phyloP scores from a whole-genome alignment of 2,888 invertebrate species.

The Automeris io region DNA sequence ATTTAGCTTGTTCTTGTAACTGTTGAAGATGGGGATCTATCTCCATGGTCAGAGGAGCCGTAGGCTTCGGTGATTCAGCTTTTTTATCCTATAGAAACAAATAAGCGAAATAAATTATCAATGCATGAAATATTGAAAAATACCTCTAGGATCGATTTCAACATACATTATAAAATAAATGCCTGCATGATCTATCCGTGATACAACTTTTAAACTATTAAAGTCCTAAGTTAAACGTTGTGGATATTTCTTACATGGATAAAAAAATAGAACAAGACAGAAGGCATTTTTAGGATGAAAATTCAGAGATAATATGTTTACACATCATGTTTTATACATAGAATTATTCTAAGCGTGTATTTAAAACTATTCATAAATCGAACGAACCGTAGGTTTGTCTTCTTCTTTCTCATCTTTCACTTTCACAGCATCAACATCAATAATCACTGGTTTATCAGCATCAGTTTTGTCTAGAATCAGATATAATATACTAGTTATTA shows the following conservation, averaged over 20 bases:
- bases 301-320: no score
- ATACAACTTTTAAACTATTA: no score
- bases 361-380: no score
- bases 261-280: no score
- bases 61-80: slow-evolving; percentile 54
- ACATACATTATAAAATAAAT: no score
- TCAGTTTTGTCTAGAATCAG: slow-evolving; percentile 47
- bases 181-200: no score
- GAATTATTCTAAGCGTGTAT: no score
- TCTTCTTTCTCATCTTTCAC: slow-evolving; percentile 63
- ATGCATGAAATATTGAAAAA: background rate
- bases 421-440: slow-evolving; percentile 63
- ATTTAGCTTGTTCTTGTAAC: slow-evolving; percentile 73
- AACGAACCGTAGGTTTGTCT: slow-evolving; percentile 47
- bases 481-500: slow-evolving; percentile 15
- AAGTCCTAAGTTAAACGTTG: no score
- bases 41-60: slow-evolving; percentile 67
- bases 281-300: no score
- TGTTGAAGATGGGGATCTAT: slow-evolving; percentile 70
- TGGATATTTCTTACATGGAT: no score
- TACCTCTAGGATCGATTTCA: background rate
- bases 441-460: slow-evolving; percentile 56
- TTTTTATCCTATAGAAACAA: slow-evolving; percentile 43
- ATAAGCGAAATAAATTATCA: background rate
- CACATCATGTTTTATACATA: no score